Evolutionary conservation across 1,140 invertebrate species (phyloP), one percentile per base, ranked within the genome.

Genomic region (Heliconius himera): DNA sequence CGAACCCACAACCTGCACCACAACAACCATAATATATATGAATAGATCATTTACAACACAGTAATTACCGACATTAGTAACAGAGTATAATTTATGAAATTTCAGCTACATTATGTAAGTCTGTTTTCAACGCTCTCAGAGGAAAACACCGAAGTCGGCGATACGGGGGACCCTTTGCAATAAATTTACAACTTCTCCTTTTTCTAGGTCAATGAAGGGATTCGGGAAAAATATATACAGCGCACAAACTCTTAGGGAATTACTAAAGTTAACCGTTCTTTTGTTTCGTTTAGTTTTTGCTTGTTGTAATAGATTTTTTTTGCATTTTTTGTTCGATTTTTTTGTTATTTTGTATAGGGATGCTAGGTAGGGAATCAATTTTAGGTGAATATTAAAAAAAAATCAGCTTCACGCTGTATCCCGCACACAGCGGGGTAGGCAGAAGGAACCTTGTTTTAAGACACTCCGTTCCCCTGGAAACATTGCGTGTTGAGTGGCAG

Each of bases 181-280:
- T 80, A 80, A 80, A 82, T 80, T 82, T 77, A 54, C 66, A 80
- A 82, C 56, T 82, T 80, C 76, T n/a, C 71, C 71, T 41, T 74
- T 46, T 81, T 81, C 33, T 80, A 76, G 81, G 81, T 78, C 81
- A 82, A 77, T 74, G 33, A 80, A 75, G 73, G 75, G 76, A 77
- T 80, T 60, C n/a, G 66, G 70, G 77, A 70, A 77, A 79, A 77
- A 77, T 66, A 80, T 79, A 73, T 79, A 73, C 36, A 73, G 60
- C 60, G 70, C 36, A 72, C 70, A 72, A 72, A 41, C 60, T 66
- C 60, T 72, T 72, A 72, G 33, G 18, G 18, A 72, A 72, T 72
- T 72, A 72, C 60, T 29, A 72, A 72, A 72, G 70, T 72, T 72
- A 72, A 72, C 60, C 60, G 26, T 66, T 66, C 60, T 66, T 60